phyloP scores from a whole-genome alignment of 2,797 vertebrate genomes.

The Nasua narica region DNA sequence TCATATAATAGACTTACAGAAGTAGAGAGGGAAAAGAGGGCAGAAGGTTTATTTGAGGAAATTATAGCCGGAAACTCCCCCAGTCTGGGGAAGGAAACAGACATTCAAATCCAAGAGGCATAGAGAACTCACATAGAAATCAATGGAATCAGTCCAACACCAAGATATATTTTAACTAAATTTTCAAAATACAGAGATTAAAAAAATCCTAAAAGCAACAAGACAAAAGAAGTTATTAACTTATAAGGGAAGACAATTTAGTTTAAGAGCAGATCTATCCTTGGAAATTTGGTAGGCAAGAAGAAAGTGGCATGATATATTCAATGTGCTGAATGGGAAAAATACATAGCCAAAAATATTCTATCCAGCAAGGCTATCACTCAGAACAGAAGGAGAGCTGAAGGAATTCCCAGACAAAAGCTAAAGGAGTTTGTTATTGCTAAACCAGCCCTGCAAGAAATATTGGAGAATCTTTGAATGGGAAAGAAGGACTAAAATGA shows the following conservation, averaged over 20 bases:
- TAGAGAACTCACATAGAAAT: background rate
- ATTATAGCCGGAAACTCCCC: background rate
- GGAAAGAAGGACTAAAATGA: background rate
- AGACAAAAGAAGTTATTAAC: background rate
- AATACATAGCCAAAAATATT: background rate
- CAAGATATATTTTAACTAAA: background rate
- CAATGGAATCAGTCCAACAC: background rate
- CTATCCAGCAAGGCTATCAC: background rate
- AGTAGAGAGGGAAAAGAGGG: background rate
- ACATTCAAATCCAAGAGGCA: background rate
- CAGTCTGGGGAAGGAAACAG: background rate
- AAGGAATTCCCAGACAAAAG: background rate
- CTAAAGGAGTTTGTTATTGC: background rate
- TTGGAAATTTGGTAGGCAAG: background rate
- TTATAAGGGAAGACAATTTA: background rate
- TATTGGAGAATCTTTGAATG: background rate
- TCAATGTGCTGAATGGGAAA: background rate
- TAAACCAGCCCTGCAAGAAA: background rate
- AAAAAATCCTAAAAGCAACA: background rate
- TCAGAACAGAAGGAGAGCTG: background rate
- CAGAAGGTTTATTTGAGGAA: background rate
- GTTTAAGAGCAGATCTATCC: background rate
- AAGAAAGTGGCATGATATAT: background rate
- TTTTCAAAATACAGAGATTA: background rate
- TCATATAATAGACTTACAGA: background rate